A percentile compares a stretch with the other conserved stretches of the same genome.
Conservation (phyloP, 2,113 vertebrate genomes). For the Poecilia latipinna region DNA sequence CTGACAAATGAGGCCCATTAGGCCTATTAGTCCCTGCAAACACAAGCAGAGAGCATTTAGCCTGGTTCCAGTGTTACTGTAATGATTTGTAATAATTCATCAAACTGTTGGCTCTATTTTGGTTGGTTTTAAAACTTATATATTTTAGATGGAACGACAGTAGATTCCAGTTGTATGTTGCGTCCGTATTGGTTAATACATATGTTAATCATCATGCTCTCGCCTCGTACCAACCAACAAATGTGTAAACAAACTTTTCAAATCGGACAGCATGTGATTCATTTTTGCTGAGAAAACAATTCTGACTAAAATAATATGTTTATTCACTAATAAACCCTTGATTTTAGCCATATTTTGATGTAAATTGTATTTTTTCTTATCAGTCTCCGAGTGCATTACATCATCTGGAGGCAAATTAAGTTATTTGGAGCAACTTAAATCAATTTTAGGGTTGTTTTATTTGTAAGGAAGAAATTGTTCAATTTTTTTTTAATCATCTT, state of each 20-base stretch:
- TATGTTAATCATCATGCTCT: not conserved
- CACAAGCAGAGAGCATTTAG: constrained; percentile 41
- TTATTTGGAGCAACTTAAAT: not conserved
- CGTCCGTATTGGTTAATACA: too few species aligned
- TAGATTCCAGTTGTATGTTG: too few species aligned
- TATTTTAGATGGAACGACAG: not conserved
- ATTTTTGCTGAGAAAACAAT: not conserved
- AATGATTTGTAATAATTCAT: constrained; percentile 41
- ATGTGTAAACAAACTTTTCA: not conserved
- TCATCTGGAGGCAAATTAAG: not conserved
- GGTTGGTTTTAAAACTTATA: not conserved
- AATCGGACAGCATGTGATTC: not conserved
- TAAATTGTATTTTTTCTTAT: not conserved
- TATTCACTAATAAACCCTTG: not conserved
- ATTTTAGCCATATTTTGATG: not conserved
- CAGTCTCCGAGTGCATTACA: not conserved
- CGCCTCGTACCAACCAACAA: not conserved
- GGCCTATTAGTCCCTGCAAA: constrained; percentile 53
- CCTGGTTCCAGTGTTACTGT: not conserved
- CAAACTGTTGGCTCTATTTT: not conserved
- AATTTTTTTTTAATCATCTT: not conserved
- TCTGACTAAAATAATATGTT: not conserved
- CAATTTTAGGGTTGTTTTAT: not conserved
- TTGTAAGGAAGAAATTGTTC: too few species aligned
- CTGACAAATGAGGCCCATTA: constrained; percentile 62